A percentile compares a stretch with the other conserved stretches of the same genome.
These are phyloP conservation scores for Drosophila phalerata DNA, from an alignment of 2,888 invertebrate species.

Conservation along the genomic window DNA sequence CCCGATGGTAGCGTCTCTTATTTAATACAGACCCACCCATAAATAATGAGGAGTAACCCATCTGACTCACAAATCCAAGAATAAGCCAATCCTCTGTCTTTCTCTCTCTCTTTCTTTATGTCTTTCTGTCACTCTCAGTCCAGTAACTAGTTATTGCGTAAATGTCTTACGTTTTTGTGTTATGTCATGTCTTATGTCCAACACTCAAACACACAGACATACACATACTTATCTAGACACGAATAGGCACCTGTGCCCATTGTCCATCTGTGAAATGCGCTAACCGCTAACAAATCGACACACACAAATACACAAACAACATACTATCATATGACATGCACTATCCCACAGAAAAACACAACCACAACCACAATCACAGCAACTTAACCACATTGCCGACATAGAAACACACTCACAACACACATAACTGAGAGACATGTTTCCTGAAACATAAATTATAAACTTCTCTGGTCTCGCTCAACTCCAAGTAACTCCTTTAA, in stretches of 20 bases:
- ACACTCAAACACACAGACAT: constrained; percentile 38
- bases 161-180: constrained; percentile 72
- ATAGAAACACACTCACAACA: constrained; percentile 37
- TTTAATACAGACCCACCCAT: constrained; percentile 48
- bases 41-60: constrained; percentile 37
- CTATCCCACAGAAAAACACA: constrained; percentile 26
- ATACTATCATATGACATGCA: constrained; percentile 34
- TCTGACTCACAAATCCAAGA: constrained; percentile 14
- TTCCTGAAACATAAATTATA: background rate
- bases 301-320: constrained; percentile 3
- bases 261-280: constrained; percentile 15
- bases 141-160: constrained; percentile 61
- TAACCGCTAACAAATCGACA: constrained; percentile 5
- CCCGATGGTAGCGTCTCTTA: constrained; percentile 84
- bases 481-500: constrained; percentile 13
- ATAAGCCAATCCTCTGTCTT: constrained; percentile 20
- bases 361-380: constrained; percentile 32
- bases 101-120: constrained; percentile 4
- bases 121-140: constrained; percentile 10
- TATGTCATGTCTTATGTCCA: constrained; percentile 74
- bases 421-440: constrained; percentile 10
- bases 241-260: constrained; percentile 4
- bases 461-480: constrained; percentile 2
- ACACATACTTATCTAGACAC: constrained; percentile 27
- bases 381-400: constrained; percentile 46